A percentile compares a stretch with the other conserved stretches of the same genome.
Evolutionary conservation across 2,888 invertebrate genomes (phyloP).

Genomic region (Drosophila neotestacea): DNA sequence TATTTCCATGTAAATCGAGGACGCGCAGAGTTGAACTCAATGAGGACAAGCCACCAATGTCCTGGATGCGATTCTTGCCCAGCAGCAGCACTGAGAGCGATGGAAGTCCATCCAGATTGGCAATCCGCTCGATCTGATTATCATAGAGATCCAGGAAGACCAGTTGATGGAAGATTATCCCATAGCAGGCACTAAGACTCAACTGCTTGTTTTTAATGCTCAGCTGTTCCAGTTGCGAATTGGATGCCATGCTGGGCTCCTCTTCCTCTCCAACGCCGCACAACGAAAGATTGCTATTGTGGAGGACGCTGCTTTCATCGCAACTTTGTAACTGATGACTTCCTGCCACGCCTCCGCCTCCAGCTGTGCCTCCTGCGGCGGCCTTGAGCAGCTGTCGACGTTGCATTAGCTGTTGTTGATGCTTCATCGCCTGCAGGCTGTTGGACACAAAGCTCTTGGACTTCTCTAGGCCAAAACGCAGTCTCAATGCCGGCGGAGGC

Average conservation of each 20-base stretch:
- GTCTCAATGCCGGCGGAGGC: slow-evolving; percentile 65
- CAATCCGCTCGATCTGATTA: slow-evolving; percentile 95
- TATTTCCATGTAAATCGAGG: slow-evolving; percentile 96
- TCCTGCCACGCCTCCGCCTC: slow-evolving; percentile 11
- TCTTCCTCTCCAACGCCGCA: slow-evolving; percentile 63
- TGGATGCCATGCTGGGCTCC: slow-evolving; percentile 32
- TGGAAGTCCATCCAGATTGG: slow-evolving; percentile 91
- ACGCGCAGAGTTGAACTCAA: slow-evolving; percentile 91
- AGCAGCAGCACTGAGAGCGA: slow-evolving; percentile 94
- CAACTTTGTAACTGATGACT: slow-evolving; percentile 71
- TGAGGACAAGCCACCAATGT: slow-evolving; percentile 82
- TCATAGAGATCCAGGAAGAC: slow-evolving; percentile 97
- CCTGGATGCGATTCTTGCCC: slow-evolving; percentile 92
- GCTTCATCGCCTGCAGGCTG: slow-evolving; percentile 77
- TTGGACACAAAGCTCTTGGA: slow-evolving; percentile 84
- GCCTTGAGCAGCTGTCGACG: slow-evolving; percentile 60
- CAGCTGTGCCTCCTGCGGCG: not conserved
- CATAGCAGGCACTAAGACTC: slow-evolving; percentile 77
- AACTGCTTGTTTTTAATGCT: slow-evolving; percentile 84
- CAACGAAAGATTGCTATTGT: slow-evolving; percentile 55
- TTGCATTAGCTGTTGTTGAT: slow-evolving; percentile 71
- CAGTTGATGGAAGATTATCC: slow-evolving; percentile 87
- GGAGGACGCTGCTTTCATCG: slow-evolving; percentile 68
- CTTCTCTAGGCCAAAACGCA: slow-evolving; percentile 79
- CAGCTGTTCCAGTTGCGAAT: slow-evolving; percentile 58